Base-by-base conservation (phyloP, 2,113 vertebrate species). In the Nettapus auritus region DNA sequence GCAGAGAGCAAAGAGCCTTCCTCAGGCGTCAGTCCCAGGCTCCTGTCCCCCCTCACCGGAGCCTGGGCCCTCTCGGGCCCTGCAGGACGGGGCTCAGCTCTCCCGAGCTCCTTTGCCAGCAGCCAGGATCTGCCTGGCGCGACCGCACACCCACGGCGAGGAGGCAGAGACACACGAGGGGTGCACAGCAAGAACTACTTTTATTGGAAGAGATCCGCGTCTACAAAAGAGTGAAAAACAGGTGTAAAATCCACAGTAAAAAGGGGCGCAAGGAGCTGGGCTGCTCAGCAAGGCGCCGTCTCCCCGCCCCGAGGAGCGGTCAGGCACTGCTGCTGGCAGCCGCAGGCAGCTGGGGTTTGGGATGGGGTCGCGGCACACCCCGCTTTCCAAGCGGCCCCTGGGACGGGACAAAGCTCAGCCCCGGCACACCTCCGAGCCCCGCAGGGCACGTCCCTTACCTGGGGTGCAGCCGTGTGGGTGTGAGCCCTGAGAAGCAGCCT, bases 151-250 rank as follows among this genome's bases (percentile, higher is more conserved):
- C 33, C 59, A 9, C 34, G 34, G 1, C 1, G 5, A 38, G 0
- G 0, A 11, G 13, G 66, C 57, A 0, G 62, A 79, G 46, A 83
- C 10, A 8, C 71, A 16, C 14, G 53, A n/a, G n/a, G 31, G 42
- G 34, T 11, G 31, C 89, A 94, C 83, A 82, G 74, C 88, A 92
- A 95, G 85, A 95, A 88, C 86, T 96, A 96, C 76, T 94, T 97
- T 97, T 97, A 97, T 97, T 97, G 87, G 90, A 97, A 97, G 97
- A 97, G 78, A 94, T 78, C 66, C 57, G 79, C 83, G 96, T 95
- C 97, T 98, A 98, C 96, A 98, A 98, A 98, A 98, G 8, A 98
- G 97, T 97, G 97, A 98, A 98, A 97, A 97, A 95, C 50, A 68
- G 59, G 86, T 89, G 95, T 94, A 97, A 97, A 97, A 96, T 86